A percentile compares a stretch with the other conserved stretches of the same genome.
phyloP scores from a whole-genome alignment of 2,797 vertebrate species.

The Anguilla marmorata region DNA sequence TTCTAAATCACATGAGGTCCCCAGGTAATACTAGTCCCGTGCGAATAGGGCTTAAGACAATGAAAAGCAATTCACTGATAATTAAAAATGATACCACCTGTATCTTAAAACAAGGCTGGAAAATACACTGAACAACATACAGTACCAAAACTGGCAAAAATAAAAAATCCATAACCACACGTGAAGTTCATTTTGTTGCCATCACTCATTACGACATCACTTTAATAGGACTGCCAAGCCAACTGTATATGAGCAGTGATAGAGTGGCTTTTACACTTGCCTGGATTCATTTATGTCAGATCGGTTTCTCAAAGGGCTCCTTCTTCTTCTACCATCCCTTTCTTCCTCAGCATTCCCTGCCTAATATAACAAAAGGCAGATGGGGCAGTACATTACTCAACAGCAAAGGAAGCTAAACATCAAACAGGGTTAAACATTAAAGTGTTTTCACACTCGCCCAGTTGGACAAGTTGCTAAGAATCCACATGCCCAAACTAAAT shows the following conservation, averaged over 20 bases:
- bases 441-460: neutral
- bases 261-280: conserved; percentile 61
- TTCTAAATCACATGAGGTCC: too few species aligned
- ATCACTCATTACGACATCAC: neutral
- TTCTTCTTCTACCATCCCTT: conserved; percentile 85
- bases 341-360: conserved; percentile 81
- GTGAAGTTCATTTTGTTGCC: neutral
- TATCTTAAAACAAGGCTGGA: neutral
- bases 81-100: neutral
- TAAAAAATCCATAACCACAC: neutral
- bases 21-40: too few species aligned
- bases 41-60: neutral
- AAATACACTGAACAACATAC: neutral
- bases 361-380: conserved; percentile 48
- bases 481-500: neutral
- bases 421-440: neutral
- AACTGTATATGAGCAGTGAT: neutral
- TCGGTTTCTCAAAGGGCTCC: conserved; percentile 89
- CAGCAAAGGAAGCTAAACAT: neutral
- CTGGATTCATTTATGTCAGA: conserved; percentile 88
- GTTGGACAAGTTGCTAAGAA: neutral
- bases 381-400: neutral
- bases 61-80: neutral
- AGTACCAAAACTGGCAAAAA: neutral
- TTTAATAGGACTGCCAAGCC: neutral